A percentile compares a stretch with the other conserved stretches of the same genome.
Conservation (phyloP, 2,113 vertebrate genomes). For the Neomonachus schauinslandi region DNA sequence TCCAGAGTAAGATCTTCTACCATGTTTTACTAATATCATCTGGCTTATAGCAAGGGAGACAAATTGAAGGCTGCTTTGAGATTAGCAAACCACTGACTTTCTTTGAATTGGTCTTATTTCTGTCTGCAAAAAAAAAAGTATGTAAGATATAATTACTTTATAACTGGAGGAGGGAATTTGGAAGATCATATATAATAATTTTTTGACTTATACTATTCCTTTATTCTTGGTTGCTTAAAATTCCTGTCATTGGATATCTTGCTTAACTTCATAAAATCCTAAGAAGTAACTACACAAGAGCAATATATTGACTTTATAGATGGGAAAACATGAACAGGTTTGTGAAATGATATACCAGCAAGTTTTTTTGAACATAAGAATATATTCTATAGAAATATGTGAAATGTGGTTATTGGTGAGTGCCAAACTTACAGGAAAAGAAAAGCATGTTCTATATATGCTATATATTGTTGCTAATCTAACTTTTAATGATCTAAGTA, state of each 20-base stretch:
- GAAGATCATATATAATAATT: neutral
- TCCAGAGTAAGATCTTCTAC: neutral
- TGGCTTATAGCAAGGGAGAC: neutral
- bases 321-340: neutral
- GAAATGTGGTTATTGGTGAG: neutral
- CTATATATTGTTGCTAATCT: neutral
- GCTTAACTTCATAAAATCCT: conserved; percentile 7
- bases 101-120: conserved; percentile 36
- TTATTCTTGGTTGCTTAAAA: conserved; percentile 52
- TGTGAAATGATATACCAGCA: neutral
- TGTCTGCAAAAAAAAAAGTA: conserved; percentile 24
- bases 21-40: neutral
- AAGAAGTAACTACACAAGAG: neutral
- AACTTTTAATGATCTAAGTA: neutral
- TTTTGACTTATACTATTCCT: neutral
- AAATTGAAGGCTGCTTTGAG: neutral
- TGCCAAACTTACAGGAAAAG: conserved; percentile 7
- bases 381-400: neutral
- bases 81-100: neutral
- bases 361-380: neutral
- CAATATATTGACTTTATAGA: conserved; percentile 44
- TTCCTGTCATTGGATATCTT: conserved; percentile 17
- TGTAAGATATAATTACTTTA: conserved; percentile 52
- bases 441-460: neutral
- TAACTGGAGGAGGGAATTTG: conserved; percentile 30